Conservation (phyloP, 2,113 vertebrate species). For the Pangasianodon gigas region DNA sequence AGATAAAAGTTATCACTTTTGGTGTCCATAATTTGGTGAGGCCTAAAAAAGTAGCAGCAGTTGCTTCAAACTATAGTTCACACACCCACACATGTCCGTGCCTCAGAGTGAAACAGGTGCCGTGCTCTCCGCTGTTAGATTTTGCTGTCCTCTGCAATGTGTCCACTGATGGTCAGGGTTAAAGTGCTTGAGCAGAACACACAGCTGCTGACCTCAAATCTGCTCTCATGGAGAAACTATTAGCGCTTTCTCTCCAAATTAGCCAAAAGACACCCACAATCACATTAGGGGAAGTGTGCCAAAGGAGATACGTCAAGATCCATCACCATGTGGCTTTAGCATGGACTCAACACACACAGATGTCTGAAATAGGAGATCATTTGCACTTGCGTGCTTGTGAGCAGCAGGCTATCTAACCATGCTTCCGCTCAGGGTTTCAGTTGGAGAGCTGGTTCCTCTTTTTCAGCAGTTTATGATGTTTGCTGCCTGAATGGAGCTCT, state of each 20-base stretch:
- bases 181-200: slow-evolving; percentile 28
- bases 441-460: slow-evolving; percentile 61
- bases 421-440: slow-evolving; percentile 38
- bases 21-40: background rate
- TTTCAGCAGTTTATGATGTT: slow-evolving; percentile 64
- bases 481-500: slow-evolving; percentile 51
- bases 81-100: slow-evolving; percentile 25
- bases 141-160: slow-evolving; percentile 49
- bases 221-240: background rate
- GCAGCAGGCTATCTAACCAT: slow-evolving; percentile 33
- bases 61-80: background rate
- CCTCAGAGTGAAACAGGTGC: slow-evolving; percentile 54
- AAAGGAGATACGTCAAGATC: slow-evolving; percentile 28
- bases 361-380: slow-evolving; percentile 23
- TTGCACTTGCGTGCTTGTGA: slow-evolving; percentile 28
- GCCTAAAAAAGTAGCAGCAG: slow-evolving; percentile 15
- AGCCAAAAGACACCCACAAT: background rate
- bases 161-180: slow-evolving; percentile 25
- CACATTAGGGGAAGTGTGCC: slow-evolving; percentile 18
- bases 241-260: slow-evolving; percentile 9
- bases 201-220: slow-evolving; percentile 40
- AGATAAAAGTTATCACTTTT: background rate
- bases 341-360: background rate
- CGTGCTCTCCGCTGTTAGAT: slow-evolving; percentile 32
- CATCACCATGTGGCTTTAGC: background rate